phyloP scores from a whole-genome alignment of 2,113 vertebrate genomes.

The Prinia subflava region DNA sequence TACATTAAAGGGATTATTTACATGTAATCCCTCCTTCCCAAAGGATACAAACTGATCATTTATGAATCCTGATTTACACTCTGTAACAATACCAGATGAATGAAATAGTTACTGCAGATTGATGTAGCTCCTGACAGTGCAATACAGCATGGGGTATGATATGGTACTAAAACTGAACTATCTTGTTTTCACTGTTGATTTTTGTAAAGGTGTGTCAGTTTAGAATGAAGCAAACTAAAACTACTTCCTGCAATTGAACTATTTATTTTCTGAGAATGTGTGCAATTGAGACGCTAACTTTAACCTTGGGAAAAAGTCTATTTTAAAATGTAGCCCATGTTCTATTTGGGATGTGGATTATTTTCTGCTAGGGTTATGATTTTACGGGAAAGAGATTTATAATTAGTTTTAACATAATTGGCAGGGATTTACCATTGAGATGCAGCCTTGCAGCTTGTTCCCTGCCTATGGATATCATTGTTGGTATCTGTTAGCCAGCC shows the following conservation, averaged over 20 bases:
- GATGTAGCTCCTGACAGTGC: conserved; percentile 40
- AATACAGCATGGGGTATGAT: conserved; percentile 31
- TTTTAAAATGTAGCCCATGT: conserved; percentile 22
- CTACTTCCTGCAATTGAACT: neutral
- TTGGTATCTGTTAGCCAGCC: conserved; percentile 19
- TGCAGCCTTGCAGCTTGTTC: conserved; percentile 27
- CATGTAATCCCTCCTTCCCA: conserved; percentile 91
- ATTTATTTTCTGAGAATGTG: conserved; percentile 35
- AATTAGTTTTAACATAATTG: conserved; percentile 59
- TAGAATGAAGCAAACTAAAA: conserved; percentile 61
- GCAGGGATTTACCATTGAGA: conserved; percentile 4
- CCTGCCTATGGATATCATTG: conserved; percentile 23
- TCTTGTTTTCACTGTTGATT: conserved; percentile 40
- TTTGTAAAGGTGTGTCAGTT: conserved; percentile 44
- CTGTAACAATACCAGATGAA: conserved; percentile 70
- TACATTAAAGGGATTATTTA: conserved; percentile 94
- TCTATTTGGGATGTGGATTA: conserved; percentile 25
- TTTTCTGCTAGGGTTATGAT: conserved; percentile 42
- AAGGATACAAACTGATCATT: conserved; percentile 80
- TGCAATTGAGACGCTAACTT: conserved; percentile 34
- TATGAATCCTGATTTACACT: conserved; percentile 76
- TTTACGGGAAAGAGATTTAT: conserved; percentile 48
- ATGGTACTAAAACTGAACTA: conserved; percentile 48
- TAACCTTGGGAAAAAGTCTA: neutral
- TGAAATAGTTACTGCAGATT: conserved; percentile 65